These are phyloP conservation scores for Xiphophorus birchmanni DNA, from an alignment of 2,797 vertebrate species.

Conservation along the genomic window DNA sequence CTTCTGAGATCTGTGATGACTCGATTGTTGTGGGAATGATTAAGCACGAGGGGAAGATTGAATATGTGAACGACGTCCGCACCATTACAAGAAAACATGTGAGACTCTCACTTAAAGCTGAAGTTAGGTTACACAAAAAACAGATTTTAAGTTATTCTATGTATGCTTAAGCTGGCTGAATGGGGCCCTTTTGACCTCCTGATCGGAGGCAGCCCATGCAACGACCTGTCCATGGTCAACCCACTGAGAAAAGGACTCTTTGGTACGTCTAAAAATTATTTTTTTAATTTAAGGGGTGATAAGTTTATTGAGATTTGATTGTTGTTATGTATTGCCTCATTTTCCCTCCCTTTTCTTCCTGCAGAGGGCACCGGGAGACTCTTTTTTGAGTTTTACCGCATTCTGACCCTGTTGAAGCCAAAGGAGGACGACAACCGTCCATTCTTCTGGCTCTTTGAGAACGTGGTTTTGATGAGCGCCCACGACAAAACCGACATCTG, in stretches of 20 bases:
- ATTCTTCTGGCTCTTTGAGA: slow-evolving; percentile 98
- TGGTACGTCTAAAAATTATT: slow-evolving; percentile 76
- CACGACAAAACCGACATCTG: slow-evolving; percentile 92
- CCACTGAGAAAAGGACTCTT: slow-evolving; percentile 91
- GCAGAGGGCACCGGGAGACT: slow-evolving; percentile 93
- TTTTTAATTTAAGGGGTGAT: not conserved
- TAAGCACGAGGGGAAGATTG: slow-evolving; percentile 89
- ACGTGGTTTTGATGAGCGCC: slow-evolving; percentile 92
- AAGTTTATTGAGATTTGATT: not conserved
- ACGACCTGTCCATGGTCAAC: slow-evolving; percentile 91
- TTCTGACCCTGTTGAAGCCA: slow-evolving; percentile 89
- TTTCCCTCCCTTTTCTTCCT: slow-evolving; percentile 3
- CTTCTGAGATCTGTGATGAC: slow-evolving; percentile 92
- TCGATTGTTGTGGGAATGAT: slow-evolving; percentile 87
- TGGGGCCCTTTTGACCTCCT: slow-evolving; percentile 97
- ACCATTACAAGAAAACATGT: slow-evolving; percentile 92
- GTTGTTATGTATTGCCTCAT: not conserved
- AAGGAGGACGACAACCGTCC: slow-evolving; percentile 88
- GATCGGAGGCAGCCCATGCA: slow-evolving; percentile 93
- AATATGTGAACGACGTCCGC: slow-evolving; percentile 89
- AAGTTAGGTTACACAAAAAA: too few species aligned
- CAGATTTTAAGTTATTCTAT: not conserved
- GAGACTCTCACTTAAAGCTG: slow-evolving; percentile 54
- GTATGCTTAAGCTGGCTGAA: slow-evolving; percentile 85
- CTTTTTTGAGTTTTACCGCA: slow-evolving; percentile 96